Base-by-base conservation (phyloP, 1,140 invertebrate genomes). In the Penaeus vannamei region DNA sequence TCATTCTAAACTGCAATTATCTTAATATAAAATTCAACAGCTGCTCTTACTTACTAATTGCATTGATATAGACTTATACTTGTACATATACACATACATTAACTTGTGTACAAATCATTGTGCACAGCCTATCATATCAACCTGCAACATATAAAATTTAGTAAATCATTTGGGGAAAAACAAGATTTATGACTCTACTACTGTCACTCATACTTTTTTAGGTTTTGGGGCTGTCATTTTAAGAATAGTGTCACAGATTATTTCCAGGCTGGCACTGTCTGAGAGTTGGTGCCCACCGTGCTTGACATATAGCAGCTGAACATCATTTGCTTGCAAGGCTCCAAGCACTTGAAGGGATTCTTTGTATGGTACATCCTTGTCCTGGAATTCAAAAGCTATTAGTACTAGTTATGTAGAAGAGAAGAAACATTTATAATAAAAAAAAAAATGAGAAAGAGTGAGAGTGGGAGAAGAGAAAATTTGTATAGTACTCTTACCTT, bases 241-340 rank as follows among this genome's bases (percentile, higher is more conserved):
- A 29, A 76, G 72, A 76, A 76, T 76, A 23, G 29, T 76, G 72
- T 76, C 72, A 32, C 72, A 76, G 14, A 76, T 29, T 26, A 76
- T 29, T 36, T 76, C n/a, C 5, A 76, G 29, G 19, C 42, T 76
- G 29, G 29, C 72, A 20, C 42, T 36, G 26, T 36, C 42, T 36
- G 72, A 29, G 17, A 76, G 26, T 23, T 36, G 72, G 26, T 76
- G 72, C 19, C 42, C 72, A 29, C 72, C 72, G 22, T 76, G 29
- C 72, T 76, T 76, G n/a, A 76, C 29, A 36, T 76, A 76, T 8
- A 32, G 72, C 42, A 76, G 12, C 3, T 76, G 72, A 14, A 26
- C 26, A 22, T 76, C 72, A 14, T 29, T 23, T 1, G 22, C 5
- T 36, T 76, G 29, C 72, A 76, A n/a, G 14, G 72, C 72, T 29